Evolutionary conservation across 2,888 invertebrate genomes (phyloP), one percentile per base, ranked within the genome.

Genomic region (Amiota mariae): DNA sequence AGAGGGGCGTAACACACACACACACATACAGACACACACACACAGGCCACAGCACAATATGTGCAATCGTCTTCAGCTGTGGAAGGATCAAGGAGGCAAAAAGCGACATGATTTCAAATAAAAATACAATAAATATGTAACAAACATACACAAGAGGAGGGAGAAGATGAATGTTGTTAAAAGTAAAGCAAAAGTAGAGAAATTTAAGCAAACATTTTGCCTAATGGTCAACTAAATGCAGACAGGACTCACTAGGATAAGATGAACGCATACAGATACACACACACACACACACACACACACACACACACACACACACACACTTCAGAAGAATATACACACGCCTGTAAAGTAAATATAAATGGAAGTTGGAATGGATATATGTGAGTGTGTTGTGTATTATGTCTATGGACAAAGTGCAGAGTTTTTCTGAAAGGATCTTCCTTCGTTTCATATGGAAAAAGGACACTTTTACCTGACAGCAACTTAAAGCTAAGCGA

Each of bases 141-240:
- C 66, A 48, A 1, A n/a, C n/a, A n/a, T n/a, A n/a, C n/a, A n/a
- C n/a, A n/a, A 48, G n/a, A 63, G 46, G 4, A 8, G 15, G 49
- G 18, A 24, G 51, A 24, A 54, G 36, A 36, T 6, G 36, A 36
- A 6, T 2, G 18, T 13, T 12, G 20, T 51, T 13, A 1, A 20
- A 8, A n/a, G 59, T 10, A 59, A 59, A 59, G 54, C 36, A 48
- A 46, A 9, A n/a, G 47, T 15, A 20, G 15, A 63, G 63, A 49
- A 68, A 68, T 54, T 54, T 51, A 68, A 54, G 67, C 67, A 68
- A 68, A 68, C 67, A 54, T 51, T 68, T 68, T 68, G 51, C 67
- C 51, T 68, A 68, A 68, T 68, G 67, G 67, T 54, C 67, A 68
- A 68, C 67, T 68, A 68, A 68, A 51, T 54, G 51, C 67, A 68